These are phyloP conservation scores for Chitala chitala DNA, from an alignment of 2,113 vertebrate species.

Conservation along the genomic window DNA sequence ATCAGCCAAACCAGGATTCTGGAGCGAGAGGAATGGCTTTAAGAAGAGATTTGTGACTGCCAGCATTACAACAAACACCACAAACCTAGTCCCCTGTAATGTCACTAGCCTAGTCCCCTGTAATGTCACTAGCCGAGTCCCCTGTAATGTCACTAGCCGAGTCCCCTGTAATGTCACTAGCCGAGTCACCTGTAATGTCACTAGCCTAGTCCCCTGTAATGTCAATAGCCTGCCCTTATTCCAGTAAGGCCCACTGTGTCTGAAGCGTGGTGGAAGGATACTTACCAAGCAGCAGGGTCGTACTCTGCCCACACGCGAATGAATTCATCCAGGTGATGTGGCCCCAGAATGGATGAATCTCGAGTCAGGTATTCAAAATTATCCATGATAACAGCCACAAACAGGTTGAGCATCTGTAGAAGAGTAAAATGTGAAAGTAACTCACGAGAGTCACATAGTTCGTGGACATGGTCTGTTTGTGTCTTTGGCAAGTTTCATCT, in stretches of 20 bases:
- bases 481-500: too few relatives aligned
- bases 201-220: background rate
- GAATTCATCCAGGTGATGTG: slow-evolving; percentile 97
- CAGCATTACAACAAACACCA: background rate
- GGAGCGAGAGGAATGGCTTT: background rate
- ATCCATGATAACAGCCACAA: slow-evolving; percentile 99
- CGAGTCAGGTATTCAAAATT: slow-evolving; percentile 97
- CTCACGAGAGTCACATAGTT: background rate
- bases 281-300: slow-evolving; percentile 94
- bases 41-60: slow-evolving; percentile 19
- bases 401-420: slow-evolving; percentile 91
- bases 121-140: background rate
- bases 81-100: background rate
- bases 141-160: background rate
- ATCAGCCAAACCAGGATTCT: slow-evolving; percentile 25
- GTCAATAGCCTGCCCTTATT: background rate
- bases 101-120: background rate
- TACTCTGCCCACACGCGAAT: slow-evolving; percentile 97
- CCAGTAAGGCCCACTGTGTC: too few relatives aligned
- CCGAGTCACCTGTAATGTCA: background rate
- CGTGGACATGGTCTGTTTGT: background rate
- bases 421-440: background rate
- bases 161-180: background rate
- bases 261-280: slow-evolving; percentile 27
- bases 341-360: slow-evolving; percentile 94